Evolutionary conservation across 2,113 vertebrate genomes (phyloP).

Genomic region (Galeopterus variegatus): DNA sequence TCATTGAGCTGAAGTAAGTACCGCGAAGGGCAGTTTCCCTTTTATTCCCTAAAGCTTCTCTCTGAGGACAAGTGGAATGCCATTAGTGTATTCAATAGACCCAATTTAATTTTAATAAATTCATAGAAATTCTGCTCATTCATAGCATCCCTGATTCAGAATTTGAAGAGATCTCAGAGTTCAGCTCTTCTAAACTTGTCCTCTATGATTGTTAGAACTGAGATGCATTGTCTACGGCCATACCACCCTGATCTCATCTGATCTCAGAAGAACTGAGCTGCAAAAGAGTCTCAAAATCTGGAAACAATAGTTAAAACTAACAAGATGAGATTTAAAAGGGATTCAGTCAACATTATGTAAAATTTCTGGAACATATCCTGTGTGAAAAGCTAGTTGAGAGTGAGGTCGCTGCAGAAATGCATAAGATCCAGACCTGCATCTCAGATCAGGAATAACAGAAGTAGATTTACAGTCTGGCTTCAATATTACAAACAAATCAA

Average conservation of each 20-base stretch:
- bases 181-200: background rate
- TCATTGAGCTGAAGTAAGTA: background rate
- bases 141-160: background rate
- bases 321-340: background rate
- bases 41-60: background rate
- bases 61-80: background rate
- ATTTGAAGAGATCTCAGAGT: background rate
- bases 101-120: conserved; percentile 37
- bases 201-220: background rate
- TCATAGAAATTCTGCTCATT: background rate
- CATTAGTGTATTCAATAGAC: background rate
- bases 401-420: conserved; percentile 28
- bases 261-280: background rate
- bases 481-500: background rate
- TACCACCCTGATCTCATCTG: too few species aligned
- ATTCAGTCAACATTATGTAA: background rate
- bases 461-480: conserved; percentile 1
- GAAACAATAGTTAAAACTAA: conserved; percentile 5
- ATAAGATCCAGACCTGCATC: background rate
- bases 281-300: background rate
- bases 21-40: background rate
- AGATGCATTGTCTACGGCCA: background rate
- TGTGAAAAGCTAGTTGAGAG: conserved; percentile 33
- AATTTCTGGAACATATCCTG: background rate
- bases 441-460: conserved; percentile 43